Evolutionary conservation across 2,888 invertebrate species (phyloP).

Genomic region (Penaeus monodon): DNA sequence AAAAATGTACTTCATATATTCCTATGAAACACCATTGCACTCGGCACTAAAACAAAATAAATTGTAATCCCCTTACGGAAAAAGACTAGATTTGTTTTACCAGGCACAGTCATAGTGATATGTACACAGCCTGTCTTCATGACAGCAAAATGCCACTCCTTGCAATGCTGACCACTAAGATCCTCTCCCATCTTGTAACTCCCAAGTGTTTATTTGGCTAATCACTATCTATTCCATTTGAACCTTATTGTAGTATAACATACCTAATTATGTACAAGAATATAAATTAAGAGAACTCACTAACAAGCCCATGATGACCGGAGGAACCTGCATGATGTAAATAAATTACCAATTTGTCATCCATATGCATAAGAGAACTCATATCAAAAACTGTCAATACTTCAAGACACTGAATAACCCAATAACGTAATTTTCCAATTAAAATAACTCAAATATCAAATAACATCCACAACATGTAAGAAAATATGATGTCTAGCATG

Average conservation of each 20-base stretch:
- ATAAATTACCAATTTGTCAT: conserved; percentile 22
- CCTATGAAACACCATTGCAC: conserved; percentile 54
- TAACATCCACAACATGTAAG: too few relatives aligned
- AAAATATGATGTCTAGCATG: neutral
- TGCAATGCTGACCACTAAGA: conserved; percentile 15
- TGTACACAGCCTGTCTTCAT: conserved; percentile 45
- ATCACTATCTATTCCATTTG: conserved; percentile 26
- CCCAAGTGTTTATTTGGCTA: neutral
- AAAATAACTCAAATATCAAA: conserved; percentile 6
- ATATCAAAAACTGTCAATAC: neutral
- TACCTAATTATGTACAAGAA: conserved; percentile 48
- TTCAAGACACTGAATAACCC: too few relatives aligned
- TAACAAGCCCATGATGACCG: conserved; percentile 14
- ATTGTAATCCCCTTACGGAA: conserved; percentile 34
- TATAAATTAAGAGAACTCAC: conserved; percentile 50
- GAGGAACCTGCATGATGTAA: neutral
- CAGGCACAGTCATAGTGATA: conserved; percentile 35
- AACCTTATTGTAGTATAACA: conserved; percentile 6
- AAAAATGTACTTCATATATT: conserved; percentile 19
- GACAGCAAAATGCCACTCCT: conserved; percentile 9
- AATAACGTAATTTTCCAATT: neutral
- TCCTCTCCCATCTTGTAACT: conserved; percentile 13
- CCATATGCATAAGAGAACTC: too few relatives aligned
- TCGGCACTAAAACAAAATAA: conserved; percentile 41
- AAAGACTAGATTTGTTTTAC: conserved; percentile 49